phyloP scores from a whole-genome alignment of 1,140 invertebrate species.

The Tetranychus urticae region DNA sequence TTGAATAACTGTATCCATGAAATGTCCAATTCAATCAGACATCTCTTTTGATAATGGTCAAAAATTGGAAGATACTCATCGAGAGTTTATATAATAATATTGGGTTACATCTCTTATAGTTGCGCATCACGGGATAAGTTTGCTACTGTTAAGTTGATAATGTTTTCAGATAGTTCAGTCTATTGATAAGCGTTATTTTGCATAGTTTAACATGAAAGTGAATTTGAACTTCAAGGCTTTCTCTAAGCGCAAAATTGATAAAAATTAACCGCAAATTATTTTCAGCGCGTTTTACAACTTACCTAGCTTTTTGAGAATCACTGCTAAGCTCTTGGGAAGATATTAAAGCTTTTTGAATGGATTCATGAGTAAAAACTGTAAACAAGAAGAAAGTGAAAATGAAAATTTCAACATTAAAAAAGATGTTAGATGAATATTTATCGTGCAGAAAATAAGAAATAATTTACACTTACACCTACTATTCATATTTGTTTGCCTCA shows the following conservation, averaged over 20 bases:
- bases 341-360: constrained; percentile 60
- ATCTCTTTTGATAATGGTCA: background rate
- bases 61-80: background rate
- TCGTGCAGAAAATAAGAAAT: no score
- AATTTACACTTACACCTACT: constrained; percentile 18
- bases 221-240: no score
- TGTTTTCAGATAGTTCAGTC: no score
- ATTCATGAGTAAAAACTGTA: constrained; percentile 33
- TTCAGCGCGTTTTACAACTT: constrained; percentile 8
- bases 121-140: no score
- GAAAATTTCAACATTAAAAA: constrained; percentile 23
- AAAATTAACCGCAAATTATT: background rate
- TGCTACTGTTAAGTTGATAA: no score
- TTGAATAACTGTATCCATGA: no score
- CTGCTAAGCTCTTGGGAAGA: constrained; percentile 33
- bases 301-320: constrained; percentile 57
- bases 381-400: constrained; percentile 21
- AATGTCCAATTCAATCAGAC: background rate
- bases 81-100: no score
- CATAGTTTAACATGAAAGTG: no score
- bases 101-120: no score
- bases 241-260: no score
- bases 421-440: background rate
- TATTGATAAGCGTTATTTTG: no score
- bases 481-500: constrained; percentile 28